Percentiles rank a stretch among this genome's conserved stretches.
Conservation (phyloP, 2,797 vertebrate genomes). For the Poecile montanus region DNA sequence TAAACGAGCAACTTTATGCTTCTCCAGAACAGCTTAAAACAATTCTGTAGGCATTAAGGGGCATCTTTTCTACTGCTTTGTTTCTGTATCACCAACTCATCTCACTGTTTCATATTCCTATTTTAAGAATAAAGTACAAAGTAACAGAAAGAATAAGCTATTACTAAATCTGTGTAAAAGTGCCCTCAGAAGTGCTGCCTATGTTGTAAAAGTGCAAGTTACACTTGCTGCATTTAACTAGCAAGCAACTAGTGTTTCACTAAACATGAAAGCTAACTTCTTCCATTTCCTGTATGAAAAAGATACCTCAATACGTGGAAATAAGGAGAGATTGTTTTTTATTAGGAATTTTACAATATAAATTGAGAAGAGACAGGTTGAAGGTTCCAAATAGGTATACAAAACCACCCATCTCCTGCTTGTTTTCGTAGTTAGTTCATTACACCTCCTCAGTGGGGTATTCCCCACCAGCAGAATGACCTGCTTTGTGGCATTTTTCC, state of each 20-base stretch:
- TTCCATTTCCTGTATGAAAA: constrained; percentile 49
- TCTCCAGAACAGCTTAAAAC: constrained; percentile 68
- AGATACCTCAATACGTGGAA: constrained; percentile 58
- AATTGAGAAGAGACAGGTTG: constrained; percentile 63
- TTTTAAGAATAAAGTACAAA: constrained; percentile 54
- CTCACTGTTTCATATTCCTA: constrained; percentile 52
- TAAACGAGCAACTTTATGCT: constrained; percentile 87
- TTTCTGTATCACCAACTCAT: constrained; percentile 65
- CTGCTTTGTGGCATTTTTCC: constrained; percentile 73
- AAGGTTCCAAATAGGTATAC: constrained; percentile 58
- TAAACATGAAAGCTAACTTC: constrained; percentile 14
- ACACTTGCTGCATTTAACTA: constrained; percentile 51
- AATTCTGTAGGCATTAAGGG: constrained; percentile 78
- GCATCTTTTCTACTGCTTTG: constrained; percentile 75
- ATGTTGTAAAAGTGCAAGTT: background rate
- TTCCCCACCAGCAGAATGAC: constrained; percentile 75
- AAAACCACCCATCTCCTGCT: constrained; percentile 66
- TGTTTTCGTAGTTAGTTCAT: constrained; percentile 65
- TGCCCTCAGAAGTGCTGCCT: constrained; percentile 56
- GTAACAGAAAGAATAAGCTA: constrained; percentile 60
- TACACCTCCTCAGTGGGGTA: constrained; percentile 72
- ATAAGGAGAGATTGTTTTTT: constrained; percentile 25
- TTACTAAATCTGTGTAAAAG: constrained; percentile 35
- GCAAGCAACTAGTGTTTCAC: constrained; percentile 4
- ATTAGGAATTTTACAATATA: constrained; percentile 29